phyloP scores from a whole-genome alignment of 2,113 vertebrate species.

The Rhinolophus ferrumequinum region DNA sequence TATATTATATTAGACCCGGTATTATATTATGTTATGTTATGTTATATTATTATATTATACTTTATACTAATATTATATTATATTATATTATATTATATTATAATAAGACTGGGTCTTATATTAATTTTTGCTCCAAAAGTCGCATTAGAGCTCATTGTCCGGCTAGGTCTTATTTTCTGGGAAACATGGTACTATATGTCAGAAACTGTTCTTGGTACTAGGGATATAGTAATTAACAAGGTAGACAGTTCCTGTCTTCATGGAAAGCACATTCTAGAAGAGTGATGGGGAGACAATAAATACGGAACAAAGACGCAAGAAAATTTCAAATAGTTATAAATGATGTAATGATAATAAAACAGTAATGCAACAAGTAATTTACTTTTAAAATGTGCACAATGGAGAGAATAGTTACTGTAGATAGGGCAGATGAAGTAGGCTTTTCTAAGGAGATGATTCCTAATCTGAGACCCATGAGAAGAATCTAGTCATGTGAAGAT shows the following conservation, averaged over 20 bases:
- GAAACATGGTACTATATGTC: not conserved
- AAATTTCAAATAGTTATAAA: constrained; percentile 8
- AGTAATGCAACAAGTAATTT: not conserved
- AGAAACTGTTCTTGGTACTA: constrained; percentile 11
- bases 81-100: too few relatives aligned
- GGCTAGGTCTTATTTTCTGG: too few relatives aligned
- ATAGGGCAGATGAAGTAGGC: not conserved
- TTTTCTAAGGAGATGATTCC: not conserved
- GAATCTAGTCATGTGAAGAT: not conserved
- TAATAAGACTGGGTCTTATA: too few relatives aligned
- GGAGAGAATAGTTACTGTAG: not conserved
- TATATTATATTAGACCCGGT: too few relatives aligned
- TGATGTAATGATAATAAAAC: not conserved
- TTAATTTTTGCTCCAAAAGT: too few relatives aligned
- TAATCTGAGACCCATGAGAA: not conserved
- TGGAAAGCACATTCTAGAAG: not conserved
- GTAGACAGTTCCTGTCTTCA: not conserved
- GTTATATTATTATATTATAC: too few relatives aligned
- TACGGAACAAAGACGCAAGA: not conserved
- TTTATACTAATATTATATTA: too few relatives aligned
- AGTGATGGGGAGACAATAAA: not conserved
- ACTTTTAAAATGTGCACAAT: not conserved
- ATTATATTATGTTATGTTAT: too few relatives aligned
- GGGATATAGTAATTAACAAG: not conserved
- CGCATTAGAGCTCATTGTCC: too few relatives aligned